These are phyloP conservation scores for Mormyrus proboscirostris DNA, from an alignment of 2,797 vertebrate species.

Conservation along the genomic window DNA sequence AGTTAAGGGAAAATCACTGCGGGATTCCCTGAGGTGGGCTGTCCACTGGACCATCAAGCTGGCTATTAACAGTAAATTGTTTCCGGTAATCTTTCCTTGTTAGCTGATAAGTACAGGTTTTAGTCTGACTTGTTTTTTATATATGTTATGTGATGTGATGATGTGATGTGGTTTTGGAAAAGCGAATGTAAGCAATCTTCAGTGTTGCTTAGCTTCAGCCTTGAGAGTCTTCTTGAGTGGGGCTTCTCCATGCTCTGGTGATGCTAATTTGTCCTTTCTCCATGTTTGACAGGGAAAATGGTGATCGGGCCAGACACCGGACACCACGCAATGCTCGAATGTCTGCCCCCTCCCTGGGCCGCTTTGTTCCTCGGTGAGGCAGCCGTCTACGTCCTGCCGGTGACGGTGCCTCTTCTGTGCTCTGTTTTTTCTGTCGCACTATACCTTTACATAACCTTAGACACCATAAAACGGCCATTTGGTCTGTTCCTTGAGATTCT, in stretches of 20 bases:
- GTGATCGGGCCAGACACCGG: constrained; percentile 85
- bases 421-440: not conserved
- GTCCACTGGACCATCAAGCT: not conserved
- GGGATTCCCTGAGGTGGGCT: not conserved
- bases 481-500: not conserved
- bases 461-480: not conserved
- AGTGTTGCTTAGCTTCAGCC: not conserved
- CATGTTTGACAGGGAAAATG: constrained; percentile 71
- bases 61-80: not conserved
- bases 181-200: not conserved
- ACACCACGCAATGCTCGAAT: constrained; percentile 90
- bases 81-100: not conserved
- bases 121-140: not conserved
- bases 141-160: not conserved
- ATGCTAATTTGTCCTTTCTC: not conserved
- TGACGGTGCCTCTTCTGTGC: not conserved
- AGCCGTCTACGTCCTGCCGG: not conserved
- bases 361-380: constrained; percentile 88
- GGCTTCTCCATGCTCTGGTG: not conserved
- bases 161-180: not conserved
- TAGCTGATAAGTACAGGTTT: not conserved
- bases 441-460: not conserved
- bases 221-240: not conserved
- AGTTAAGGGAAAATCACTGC: not conserved
- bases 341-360: constrained; percentile 91